phyloP scores from a whole-genome alignment of 2,888 invertebrate genomes.

The Trissolcus japonicus region DNA sequence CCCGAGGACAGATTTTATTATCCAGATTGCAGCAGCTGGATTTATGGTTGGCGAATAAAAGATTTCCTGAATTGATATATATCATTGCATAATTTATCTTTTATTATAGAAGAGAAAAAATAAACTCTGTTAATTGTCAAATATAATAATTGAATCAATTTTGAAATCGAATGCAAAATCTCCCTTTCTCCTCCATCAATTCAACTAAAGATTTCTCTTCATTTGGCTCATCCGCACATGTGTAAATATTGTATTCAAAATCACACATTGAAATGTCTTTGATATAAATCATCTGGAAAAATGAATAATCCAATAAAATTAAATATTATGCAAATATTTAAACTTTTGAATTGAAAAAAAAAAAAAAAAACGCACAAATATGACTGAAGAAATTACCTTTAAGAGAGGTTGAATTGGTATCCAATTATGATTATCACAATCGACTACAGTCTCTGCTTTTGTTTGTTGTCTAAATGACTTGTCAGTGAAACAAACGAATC shows the following conservation, averaged over 20 bases:
- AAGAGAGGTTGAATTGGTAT: constrained; percentile 46
- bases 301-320: too few relatives aligned
- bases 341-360: too few relatives aligned
- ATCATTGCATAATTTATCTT: not conserved
- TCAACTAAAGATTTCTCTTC: constrained; percentile 52
- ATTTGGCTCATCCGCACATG: constrained; percentile 42
- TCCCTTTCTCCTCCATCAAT: constrained; percentile 51
- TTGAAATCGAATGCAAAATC: constrained; percentile 13
- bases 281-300: constrained; percentile 6
- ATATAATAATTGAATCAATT: constrained; percentile 4
- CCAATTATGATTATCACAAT: constrained; percentile 57
- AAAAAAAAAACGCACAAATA: not conserved
- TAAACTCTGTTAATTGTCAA: not conserved
- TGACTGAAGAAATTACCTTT: constrained; percentile 11
- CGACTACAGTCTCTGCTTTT: constrained; percentile 49
- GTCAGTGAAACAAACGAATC: constrained; percentile 43
- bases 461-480: constrained; percentile 11
- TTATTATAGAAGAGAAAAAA: not conserved
- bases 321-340: too few relatives aligned
- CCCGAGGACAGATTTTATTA: constrained; percentile 69
- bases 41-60: constrained; percentile 68
- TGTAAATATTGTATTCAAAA: constrained; percentile 53
- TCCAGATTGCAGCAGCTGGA: constrained; percentile 69
- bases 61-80: constrained; percentile 53
- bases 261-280: constrained; percentile 15